phyloP scores from a whole-genome alignment of 2,113 vertebrate species.

The Zosterops lateralis region DNA sequence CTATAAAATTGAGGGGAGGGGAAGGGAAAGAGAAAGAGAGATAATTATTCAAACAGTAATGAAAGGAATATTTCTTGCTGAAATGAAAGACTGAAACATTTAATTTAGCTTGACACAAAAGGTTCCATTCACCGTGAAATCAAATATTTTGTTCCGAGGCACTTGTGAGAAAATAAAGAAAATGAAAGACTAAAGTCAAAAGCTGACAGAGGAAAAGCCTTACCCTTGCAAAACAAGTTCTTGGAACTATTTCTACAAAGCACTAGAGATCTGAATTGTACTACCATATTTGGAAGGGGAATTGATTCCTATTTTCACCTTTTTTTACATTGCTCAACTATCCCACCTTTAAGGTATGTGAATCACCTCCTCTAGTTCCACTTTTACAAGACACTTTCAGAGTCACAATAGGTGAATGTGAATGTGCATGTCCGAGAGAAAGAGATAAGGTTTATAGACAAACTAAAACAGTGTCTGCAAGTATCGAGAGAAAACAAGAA shows the following conservation, averaged over 20 bases:
- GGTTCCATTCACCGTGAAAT: constrained; percentile 29
- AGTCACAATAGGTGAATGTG: background rate
- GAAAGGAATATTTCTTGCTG: constrained; percentile 20
- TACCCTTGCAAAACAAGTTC: background rate
- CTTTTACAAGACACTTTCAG: background rate
- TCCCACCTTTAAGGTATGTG: background rate
- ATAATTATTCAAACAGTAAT: constrained; percentile 30
- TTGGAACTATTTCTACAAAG: background rate
- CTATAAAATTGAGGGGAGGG: background rate
- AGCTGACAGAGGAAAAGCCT: background rate
- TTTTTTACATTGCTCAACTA: background rate
- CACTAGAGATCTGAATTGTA: background rate
- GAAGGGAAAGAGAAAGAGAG: background rate
- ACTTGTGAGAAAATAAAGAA: constrained; percentile 11
- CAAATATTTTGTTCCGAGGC: constrained; percentile 45
- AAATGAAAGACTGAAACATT: constrained; percentile 45
- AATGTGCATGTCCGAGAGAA: background rate
- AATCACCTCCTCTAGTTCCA: background rate
- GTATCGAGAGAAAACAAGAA: background rate
- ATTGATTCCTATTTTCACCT: background rate
- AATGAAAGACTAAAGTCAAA: constrained; percentile 8
- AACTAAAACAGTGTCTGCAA: background rate
- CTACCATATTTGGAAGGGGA: background rate
- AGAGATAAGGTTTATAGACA: background rate
- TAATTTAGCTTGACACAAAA: constrained; percentile 43